These are phyloP conservation scores for Cyphomyrmex costatus DNA, from an alignment of 1,140 invertebrate genomes.

Conservation along the genomic window DNA sequence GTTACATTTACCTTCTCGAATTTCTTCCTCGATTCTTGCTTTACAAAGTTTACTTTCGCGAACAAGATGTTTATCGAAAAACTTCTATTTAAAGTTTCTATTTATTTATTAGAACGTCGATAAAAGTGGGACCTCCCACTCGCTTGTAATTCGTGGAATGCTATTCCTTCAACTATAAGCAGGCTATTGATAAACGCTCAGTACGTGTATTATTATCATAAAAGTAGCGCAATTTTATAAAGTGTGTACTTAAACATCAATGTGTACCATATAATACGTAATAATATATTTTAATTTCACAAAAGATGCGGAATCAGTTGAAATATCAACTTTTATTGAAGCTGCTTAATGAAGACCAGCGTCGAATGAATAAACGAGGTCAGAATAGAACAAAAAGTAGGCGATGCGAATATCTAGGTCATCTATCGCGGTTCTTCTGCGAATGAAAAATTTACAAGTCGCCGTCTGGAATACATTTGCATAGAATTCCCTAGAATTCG, in stretches of 20 bases:
- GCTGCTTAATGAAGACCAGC: not conserved
- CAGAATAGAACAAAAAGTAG: conserved; percentile 39
- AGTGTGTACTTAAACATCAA: not conserved
- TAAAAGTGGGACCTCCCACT: not conserved
- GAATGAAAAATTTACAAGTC: conserved; percentile 58
- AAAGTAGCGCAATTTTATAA: not conserved
- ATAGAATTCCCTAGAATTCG: conserved; percentile 76
- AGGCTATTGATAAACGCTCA: not conserved
- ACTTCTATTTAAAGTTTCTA: conserved; percentile 9
- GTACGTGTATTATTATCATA: not conserved
- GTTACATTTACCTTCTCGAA: conserved; percentile 39
- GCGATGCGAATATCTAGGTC: conserved; percentile 51
- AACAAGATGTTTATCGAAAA: conserved; percentile 45
- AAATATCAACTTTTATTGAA: conserved; percentile 18
- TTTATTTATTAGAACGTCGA: conserved; percentile 5
- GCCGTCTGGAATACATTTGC: conserved; percentile 70
- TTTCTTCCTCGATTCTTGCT: conserved; percentile 26
- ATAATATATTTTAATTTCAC: not conserved
- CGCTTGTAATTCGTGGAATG: not conserved
- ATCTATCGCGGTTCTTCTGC: conserved; percentile 49
- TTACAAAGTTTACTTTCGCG: conserved; percentile 33
- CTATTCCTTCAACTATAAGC: conserved; percentile 5
- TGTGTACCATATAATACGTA: not conserved
- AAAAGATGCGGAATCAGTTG: not conserved
- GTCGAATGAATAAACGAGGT: conserved; percentile 1